These are phyloP conservation scores for Anser cygnoides DNA, from an alignment of 2,113 vertebrate genomes.

Conservation along the genomic window DNA sequence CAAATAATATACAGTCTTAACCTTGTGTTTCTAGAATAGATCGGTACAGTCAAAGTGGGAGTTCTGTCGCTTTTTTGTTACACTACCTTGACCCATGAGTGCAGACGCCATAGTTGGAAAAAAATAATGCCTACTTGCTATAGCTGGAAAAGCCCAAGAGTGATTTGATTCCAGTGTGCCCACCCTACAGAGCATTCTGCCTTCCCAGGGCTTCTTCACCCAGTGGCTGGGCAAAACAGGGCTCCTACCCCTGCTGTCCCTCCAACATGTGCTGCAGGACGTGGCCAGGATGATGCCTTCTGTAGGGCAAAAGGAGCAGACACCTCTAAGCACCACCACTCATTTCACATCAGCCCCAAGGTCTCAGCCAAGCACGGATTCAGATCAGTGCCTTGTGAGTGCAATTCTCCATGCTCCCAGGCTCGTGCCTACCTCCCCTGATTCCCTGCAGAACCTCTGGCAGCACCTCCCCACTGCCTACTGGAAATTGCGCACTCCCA, in stretches of 20 bases:
- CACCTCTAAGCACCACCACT: background rate
- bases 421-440: fast-evolving
- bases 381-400: fast-evolving
- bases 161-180: background rate
- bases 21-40: background rate
- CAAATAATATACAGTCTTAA: background rate
- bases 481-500: fast-evolving
- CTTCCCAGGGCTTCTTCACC: background rate
- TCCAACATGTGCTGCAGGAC: background rate
- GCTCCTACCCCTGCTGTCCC: background rate
- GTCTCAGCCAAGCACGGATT: background rate
- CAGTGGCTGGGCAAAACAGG: background rate
- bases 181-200: background rate
- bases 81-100: background rate
- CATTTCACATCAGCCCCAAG: background rate
- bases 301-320: background rate
- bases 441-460: background rate
- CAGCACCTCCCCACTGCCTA: background rate
- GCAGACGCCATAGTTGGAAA: background rate
- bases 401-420: background rate
- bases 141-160: background rate
- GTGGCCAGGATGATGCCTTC: background rate
- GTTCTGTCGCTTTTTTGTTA: background rate
- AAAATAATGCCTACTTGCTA: background rate
- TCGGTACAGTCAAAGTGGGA: background rate